A percentile compares a stretch with the other conserved stretches of the same genome.
phyloP scores from a whole-genome alignment of 2,888 invertebrate species.

The Amiota minor region DNA sequence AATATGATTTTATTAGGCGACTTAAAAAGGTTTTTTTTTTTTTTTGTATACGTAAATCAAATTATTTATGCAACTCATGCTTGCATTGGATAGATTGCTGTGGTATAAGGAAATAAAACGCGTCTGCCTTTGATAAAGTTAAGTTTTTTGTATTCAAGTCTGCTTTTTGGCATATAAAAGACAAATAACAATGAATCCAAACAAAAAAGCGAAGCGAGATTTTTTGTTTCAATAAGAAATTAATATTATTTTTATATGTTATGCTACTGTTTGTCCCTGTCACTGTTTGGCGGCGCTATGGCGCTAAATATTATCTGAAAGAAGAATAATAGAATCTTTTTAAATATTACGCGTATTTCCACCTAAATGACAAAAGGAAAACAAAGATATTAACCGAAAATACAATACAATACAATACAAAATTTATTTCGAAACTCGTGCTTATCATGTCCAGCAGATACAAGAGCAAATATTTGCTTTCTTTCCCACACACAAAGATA shows the following conservation, averaged over 20 bases:
- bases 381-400: neutral
- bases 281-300: slow-evolving; percentile 16
- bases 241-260: too few relatives aligned
- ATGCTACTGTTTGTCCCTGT: slow-evolving; percentile 29
- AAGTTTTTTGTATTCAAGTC: slow-evolving; percentile 50
- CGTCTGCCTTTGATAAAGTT: neutral
- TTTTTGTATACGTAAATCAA: slow-evolving; percentile 54
- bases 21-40: neutral
- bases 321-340: too few relatives aligned
- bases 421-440: slow-evolving; percentile 48
- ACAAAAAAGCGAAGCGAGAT: slow-evolving; percentile 35
- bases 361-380: neutral
- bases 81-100: slow-evolving; percentile 20
- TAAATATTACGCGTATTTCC: too few relatives aligned
- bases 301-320: neutral
- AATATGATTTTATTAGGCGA: slow-evolving; percentile 39
- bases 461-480: neutral
- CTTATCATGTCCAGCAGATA: neutral
- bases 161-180: slow-evolving; percentile 43
- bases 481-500: neutral
- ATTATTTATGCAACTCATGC: slow-evolving; percentile 58
- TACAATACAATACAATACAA: neutral
- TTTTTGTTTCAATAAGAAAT: too few relatives aligned
- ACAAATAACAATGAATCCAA: neutral
- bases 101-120: slow-evolving; percentile 49